These are phyloP conservation scores for Oncorhynchus masou DNA, from an alignment of 2,113 vertebrate species.

Conservation along the genomic window DNA sequence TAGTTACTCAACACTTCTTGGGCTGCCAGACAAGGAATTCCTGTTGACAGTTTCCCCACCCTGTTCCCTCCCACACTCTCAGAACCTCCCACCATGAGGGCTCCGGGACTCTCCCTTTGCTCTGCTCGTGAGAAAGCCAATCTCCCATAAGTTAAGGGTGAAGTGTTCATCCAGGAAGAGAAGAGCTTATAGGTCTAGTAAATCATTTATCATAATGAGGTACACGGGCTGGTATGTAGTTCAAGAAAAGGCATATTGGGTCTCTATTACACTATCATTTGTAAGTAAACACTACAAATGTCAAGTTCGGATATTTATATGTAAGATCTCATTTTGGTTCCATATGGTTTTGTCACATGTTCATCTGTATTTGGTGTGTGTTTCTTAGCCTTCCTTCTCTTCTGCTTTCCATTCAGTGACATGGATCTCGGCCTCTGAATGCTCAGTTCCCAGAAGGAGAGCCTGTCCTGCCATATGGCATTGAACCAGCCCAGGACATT, in stretches of 20 bases:
- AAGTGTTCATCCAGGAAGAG: not conserved
- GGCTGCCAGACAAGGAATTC: conserved; percentile 69
- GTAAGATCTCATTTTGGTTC: no score
- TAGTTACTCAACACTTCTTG: conserved; percentile 76
- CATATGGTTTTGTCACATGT: no score
- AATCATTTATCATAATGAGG: no score
- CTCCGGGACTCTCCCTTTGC: conserved; percentile 45
- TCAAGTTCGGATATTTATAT: no score
- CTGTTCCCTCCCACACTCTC: conserved; percentile 61
- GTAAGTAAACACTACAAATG: no score
- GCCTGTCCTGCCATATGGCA: conserved; percentile 61
- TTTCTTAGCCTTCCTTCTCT: not conserved
- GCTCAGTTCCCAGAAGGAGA: conserved; percentile 34
- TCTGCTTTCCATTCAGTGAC: conserved; percentile 20
- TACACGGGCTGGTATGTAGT: no score
- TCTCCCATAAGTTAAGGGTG: conserved; percentile 13
- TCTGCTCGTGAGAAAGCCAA: conserved; percentile 65
- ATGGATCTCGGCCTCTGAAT: conserved; percentile 37
- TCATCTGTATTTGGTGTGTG: not conserved
- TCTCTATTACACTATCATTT: no score
- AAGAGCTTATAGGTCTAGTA: no score
- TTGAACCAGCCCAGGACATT: conserved; percentile 64
- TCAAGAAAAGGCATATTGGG: no score
- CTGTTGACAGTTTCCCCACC: conserved; percentile 72
- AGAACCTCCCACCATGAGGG: conserved; percentile 75